Percentiles rank a stretch among this genome's conserved stretches.
phyloP scores from a whole-genome alignment of 2,797 vertebrate species.

The Sebastes matsubarae region DNA sequence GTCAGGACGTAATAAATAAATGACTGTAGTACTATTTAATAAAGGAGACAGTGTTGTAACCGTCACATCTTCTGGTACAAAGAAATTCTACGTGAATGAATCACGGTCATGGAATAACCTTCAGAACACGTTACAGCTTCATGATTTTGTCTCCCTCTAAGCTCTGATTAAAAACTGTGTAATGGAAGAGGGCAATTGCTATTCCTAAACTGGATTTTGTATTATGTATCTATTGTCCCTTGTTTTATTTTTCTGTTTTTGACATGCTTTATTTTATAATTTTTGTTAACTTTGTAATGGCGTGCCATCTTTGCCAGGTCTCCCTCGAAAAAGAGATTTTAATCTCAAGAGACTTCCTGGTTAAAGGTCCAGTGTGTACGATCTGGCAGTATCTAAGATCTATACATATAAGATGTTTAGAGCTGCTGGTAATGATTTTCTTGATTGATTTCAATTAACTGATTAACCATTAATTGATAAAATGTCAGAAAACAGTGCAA shows the following conservation, averaged over 20 bases:
- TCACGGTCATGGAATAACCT: neutral
- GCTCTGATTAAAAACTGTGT: too few relatives aligned
- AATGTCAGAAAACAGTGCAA: neutral
- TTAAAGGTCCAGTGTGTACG: too few relatives aligned
- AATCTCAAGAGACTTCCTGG: too few relatives aligned
- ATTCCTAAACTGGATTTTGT: neutral
- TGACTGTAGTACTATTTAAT: conserved; percentile 4
- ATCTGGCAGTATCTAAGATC: too few relatives aligned
- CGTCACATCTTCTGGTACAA: neutral
- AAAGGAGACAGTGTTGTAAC: neutral
- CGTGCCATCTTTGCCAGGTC: too few relatives aligned
- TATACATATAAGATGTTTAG: neutral
- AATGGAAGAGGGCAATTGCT: neutral
- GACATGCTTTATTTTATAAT: accelerated
- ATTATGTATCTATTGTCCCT: too few relatives aligned
- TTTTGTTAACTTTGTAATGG: too few relatives aligned
- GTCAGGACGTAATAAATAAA: conserved; percentile 44
- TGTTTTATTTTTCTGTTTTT: too few relatives aligned
- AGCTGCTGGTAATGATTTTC: neutral
- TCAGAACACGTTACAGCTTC: too few relatives aligned
- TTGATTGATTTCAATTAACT: neutral
- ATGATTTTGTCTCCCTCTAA: too few relatives aligned
- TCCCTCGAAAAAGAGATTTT: too few relatives aligned
- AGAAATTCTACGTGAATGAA: neutral
- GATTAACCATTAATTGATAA: neutral